Evolutionary conservation across 1,140 invertebrate species (phyloP).

Genomic region (Potamilus streckersoni): DNA sequence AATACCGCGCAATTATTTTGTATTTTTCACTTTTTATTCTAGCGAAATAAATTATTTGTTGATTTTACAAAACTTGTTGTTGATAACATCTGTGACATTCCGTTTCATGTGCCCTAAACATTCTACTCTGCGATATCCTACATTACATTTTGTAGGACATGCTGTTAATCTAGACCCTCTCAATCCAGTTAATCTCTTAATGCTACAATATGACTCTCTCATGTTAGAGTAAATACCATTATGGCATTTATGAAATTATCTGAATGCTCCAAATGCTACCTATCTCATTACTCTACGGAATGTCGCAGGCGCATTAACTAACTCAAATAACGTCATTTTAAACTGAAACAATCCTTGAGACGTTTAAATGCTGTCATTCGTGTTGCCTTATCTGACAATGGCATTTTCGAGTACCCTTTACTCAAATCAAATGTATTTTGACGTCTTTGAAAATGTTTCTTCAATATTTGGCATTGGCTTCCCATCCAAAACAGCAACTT

Average conservation of each 20-base stretch:
- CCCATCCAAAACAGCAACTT: slow-evolving; percentile 16
- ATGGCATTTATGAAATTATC: slow-evolving; percentile 32
- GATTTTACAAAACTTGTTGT: too few relatives aligned
- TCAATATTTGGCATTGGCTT: slow-evolving; percentile 19
- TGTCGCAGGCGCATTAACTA: slow-evolving; percentile 43
- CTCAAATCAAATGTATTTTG: slow-evolving; percentile 66
- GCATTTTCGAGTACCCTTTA: slow-evolving; percentile 69
- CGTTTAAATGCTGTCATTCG: slow-evolving; percentile 33
- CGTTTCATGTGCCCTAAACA: slow-evolving; percentile 33
- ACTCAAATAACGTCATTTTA: slow-evolving; percentile 48
- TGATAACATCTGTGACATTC: slow-evolving; percentile 40
- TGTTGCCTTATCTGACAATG: slow-evolving; percentile 33
- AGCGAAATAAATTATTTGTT: too few relatives aligned
- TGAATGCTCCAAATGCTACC: slow-evolving; percentile 8
- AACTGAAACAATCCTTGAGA: slow-evolving; percentile 26
- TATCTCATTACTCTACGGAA: slow-evolving; percentile 52
- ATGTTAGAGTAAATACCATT: slow-evolving; percentile 19
- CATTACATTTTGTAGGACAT: slow-evolving; percentile 26
- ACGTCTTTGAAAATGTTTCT: slow-evolving; percentile 54
- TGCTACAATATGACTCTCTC: slow-evolving; percentile 27
- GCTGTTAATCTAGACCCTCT: slow-evolving; percentile 21
- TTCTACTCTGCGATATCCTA: slow-evolving; percentile 29
- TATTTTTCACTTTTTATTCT: too few relatives aligned
- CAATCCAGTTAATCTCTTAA: slow-evolving; percentile 8
- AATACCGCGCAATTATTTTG: too few relatives aligned